Evolutionary conservation across 2,888 invertebrate genomes (phyloP), one percentile per base, ranked within the genome.

Genomic region (Zaprionus obscuricornis): DNA sequence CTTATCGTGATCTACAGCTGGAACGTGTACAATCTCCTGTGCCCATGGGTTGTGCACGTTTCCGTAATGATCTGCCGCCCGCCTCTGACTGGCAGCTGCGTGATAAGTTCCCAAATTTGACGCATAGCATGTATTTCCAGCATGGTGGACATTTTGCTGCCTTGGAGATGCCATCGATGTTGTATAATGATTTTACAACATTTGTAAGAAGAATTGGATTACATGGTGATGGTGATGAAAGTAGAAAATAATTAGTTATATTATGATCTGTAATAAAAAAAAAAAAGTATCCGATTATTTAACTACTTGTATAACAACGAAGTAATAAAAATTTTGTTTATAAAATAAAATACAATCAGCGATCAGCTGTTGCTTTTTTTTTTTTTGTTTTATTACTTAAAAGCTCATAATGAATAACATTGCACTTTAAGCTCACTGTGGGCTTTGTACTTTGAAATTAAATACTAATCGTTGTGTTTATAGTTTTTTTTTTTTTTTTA

Each of bases 61-160:
- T 95, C 85, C 93, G 93, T 0, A 73, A 94, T 70, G 97, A 97
- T 76, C 5, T 96, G 0, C 34, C 90, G 0, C 91, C 92, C 66
- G 87, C 90, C 2, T 92, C 95, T 0, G 93, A 94, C 67, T 91
- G 90, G 51, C 86, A 94, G 2, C 83, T 96, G 1, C 88, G 89
- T 24, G 88, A 92, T 1, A 93, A 93, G 73, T 96, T 91, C 86
- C 88, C 86, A 7, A 95, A 96, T 87, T 89, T 96, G 26, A 90
- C 95, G 5, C 94, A 94, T 26, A 93, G 92, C 71, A 94, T 92
- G 1, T 91, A 94, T 34, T 91, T 94, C 39, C 91, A 93, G 0
- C 91, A 92, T 2, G 96, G 96, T 1, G 97, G 97, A 0, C 97
- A 97, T 87, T 98, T 97, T 88, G 95, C 95, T 0, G 96, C 96